Evolutionary conservation across 1,140 invertebrate species (phyloP), one percentile per base, ranked within the genome.

Genomic region (Zaprionus taronus): DNA sequence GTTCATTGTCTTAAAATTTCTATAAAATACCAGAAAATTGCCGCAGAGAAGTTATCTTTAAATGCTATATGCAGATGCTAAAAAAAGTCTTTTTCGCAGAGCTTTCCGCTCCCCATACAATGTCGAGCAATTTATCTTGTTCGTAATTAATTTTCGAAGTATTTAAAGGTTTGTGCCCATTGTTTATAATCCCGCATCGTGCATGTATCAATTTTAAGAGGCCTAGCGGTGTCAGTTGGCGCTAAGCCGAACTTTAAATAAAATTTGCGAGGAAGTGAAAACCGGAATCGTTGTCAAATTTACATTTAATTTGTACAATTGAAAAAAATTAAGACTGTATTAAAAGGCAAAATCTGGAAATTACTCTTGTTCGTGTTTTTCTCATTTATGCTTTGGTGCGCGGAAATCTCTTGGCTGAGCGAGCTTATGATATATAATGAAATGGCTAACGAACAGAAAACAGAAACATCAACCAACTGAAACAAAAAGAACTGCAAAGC

Each of bases 201-300:
- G 62, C 66, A 61, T 80, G 61, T 75, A 75, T 87, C 80, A 72
- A 55, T 72, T 72, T 61, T 57, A 77, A 83, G 70, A 70, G 70
- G 83, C 68, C 77, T 70, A 67, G 24, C 63, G 20, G 55, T 81
- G 67, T 80, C 70, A 75, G 22, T 67, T 41, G 69, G 31, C 17
- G 69, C 51, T 87, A 69, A 86, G 84, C 80, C 74, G 55, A 64
- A 80, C 73, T 86, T 89, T 80, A 83, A 77, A 83, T 61, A 9
- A 58, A 66, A 77, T 87, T 73, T 65, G 31, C 70, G 56, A 38
- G 31, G 47, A 17, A 20, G 28, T 11, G 49, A 62, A 76, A 57
- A 55, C 2, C n/a, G 2, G 7, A 38, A 26, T 41, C 6, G 20
- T 57, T 51, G 22, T 26, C 49, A 80, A 87, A 86, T 74, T 81